These are phyloP conservation scores for Muschampia plurimacula DNA, from an alignment of 2,888 invertebrate genomes.

Conservation along the genomic window DNA sequence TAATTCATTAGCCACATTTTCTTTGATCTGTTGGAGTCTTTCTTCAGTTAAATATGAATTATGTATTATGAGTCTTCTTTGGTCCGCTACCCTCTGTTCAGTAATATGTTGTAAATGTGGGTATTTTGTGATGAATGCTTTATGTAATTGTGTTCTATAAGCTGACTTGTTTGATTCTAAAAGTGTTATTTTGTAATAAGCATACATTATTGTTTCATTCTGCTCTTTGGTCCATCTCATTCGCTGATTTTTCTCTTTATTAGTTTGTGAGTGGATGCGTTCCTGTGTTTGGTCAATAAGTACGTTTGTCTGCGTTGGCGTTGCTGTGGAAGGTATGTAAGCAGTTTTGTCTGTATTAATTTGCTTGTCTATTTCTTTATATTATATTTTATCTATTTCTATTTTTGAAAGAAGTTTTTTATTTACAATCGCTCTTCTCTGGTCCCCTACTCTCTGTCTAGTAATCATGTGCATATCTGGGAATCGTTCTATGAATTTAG, in stretches of 20 bases:
- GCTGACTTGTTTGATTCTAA: constrained; percentile 35
- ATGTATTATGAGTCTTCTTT: constrained; percentile 37
- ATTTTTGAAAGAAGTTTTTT: constrained; percentile 14
- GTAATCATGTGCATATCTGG: constrained; percentile 34
- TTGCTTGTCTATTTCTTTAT: constrained; percentile 22
- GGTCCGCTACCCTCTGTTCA: constrained; percentile 43
- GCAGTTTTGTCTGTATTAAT: background rate
- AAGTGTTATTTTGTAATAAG: constrained; percentile 36
- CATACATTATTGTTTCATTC: constrained; percentile 36
- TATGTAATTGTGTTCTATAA: constrained; percentile 26
- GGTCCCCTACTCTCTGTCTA: constrained; percentile 42
- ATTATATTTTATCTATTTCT: constrained; percentile 28
- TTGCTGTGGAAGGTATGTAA: background rate
- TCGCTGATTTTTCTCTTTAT: background rate
- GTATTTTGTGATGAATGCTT: background rate
- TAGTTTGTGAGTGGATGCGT: background rate
- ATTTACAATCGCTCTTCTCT: constrained; percentile 37
- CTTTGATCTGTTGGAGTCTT: background rate
- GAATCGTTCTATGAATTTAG: constrained; percentile 34
- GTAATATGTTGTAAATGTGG: constrained; percentile 31
- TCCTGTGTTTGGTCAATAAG: background rate
- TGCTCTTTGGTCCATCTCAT: constrained; percentile 38
- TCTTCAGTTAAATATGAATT: background rate
- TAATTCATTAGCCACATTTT: background rate
- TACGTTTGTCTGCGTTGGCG: no score